These are phyloP conservation scores for Erythrocebus patas DNA, from an alignment of 2,113 vertebrate species.

Conservation along the genomic window DNA sequence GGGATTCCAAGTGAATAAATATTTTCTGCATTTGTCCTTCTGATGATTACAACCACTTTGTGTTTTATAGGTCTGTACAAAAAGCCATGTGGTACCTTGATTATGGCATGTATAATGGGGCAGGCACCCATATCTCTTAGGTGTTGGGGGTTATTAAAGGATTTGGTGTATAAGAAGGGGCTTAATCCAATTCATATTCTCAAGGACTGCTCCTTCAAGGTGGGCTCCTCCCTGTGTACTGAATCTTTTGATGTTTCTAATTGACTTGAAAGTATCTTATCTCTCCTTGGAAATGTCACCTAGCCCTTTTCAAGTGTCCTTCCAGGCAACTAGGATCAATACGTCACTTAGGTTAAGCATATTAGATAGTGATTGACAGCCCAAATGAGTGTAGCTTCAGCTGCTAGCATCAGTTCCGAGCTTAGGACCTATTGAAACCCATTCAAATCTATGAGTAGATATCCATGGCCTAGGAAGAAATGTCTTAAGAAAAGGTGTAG, in stretches of 20 bases:
- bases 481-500: not conserved
- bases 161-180: constrained; percentile 64
- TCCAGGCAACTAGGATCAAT: constrained; percentile 82
- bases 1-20: not conserved
- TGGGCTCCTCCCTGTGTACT: constrained; percentile 63
- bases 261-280: constrained; percentile 80
- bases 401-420: constrained; percentile 54
- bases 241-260: constrained; percentile 73
- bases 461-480: not conserved
- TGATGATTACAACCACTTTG: constrained; percentile 44
- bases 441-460: constrained; percentile 52
- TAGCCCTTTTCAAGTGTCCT: constrained; percentile 81
- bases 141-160: constrained; percentile 70
- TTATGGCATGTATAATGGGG: constrained; percentile 49
- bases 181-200: constrained; percentile 74
- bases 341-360: constrained; percentile 75
- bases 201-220: constrained; percentile 72
- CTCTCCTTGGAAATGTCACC: constrained; percentile 83
- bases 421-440: constrained; percentile 66
- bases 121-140: constrained; percentile 60
- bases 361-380: constrained; percentile 79
- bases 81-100: not conserved
- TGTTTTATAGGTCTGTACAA: not conserved
- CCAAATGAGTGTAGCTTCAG: not conserved
- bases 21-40: not conserved